Base-by-base conservation (phyloP, 2,797 vertebrate species). In the Lacerta viridis region DNA sequence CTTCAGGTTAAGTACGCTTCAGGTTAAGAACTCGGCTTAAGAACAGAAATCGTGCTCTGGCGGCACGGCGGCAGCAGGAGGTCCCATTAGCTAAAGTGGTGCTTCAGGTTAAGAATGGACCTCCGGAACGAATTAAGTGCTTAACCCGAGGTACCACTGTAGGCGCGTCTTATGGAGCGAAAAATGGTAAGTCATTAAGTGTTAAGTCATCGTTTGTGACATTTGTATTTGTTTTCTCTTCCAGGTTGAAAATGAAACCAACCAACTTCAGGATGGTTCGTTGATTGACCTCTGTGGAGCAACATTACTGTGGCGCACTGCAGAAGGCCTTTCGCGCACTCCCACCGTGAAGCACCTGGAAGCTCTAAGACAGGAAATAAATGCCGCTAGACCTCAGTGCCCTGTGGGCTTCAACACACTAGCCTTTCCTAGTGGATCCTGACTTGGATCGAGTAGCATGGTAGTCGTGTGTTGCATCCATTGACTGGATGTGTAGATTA, bases 341-440 rank as follows among this genome's bases (percentile, higher is more conserved):
- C 99, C 99, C 9, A 99, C 99, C 0, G 96, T 99, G 93, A 99
- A 99, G 91, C 99, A 99, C 95, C 96, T 99, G 95, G 99, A 99
- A 97, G 99, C 99, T 0, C 97, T 99, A 82, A 97, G 99, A 87
- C 99, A 99, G 97, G 99, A 99, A 96, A 98, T 99, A 93, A 99
- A 99, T 15, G 99, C 99, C 0, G 99, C 98, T 0, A 96, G 99
- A 71, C 99, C 99, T 0, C 99, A 99, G 95, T 99, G 99, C 89
- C 99, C 99, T 0, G 99, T 99, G 93, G 99, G 99, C 82, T 99
- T 99, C 95, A 99, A 99, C 97, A 99, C 99, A n/a, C 96, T 99
- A 92, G 99, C 99, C 0, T 99, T 99, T 95, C 99, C 99, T 91
- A 99, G 98, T 92, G 61, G 23, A 50, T 66, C 41, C n/a, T 89